Percentiles rank a stretch among this genome's conserved stretches.
phyloP scores from a whole-genome alignment of 2,113 vertebrate genomes.

The Apaloderma vittatum region DNA sequence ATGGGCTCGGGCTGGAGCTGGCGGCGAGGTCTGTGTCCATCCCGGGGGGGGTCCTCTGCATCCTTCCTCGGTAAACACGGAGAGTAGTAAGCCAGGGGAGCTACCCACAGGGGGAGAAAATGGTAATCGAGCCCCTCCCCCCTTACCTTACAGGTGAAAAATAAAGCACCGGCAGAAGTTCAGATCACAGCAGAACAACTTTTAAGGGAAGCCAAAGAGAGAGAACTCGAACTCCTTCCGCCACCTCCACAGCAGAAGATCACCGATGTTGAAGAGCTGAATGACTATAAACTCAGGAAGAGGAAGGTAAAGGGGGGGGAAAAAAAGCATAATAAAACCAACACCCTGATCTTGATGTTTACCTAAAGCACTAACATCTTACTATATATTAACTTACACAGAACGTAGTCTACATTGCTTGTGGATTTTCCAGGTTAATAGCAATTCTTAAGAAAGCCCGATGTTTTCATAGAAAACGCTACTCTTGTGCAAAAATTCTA shows the following conservation, averaged over 20 bases:
- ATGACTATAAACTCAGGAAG: constrained; percentile 96
- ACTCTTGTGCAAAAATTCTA: fast-evolving
- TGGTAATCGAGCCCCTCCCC: fast-evolving
- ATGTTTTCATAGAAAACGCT: fast-evolving
- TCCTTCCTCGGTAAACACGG: too few species aligned
- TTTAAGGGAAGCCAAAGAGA: constrained; percentile 94
- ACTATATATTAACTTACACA: fast-evolving
- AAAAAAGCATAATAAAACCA: too few species aligned
- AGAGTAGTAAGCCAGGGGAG: fast-evolving
- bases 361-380: fast-evolving
- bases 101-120: background rate
- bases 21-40: fast-evolving
- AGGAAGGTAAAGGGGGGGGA: constrained; percentile 84
- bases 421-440: background rate
- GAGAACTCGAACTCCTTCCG: constrained; percentile 96
- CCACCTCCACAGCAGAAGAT: constrained; percentile 98
- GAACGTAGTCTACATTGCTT: fast-evolving
- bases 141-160: constrained; percentile 87
- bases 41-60: fast-evolving
- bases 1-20: too few species aligned
- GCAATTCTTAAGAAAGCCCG: fast-evolving
- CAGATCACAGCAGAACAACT: constrained; percentile 98
- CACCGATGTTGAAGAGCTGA: constrained; percentile 96
- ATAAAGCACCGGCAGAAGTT: constrained; percentile 97
- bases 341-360: fast-evolving